Base-by-base conservation (phyloP, 2,888 invertebrate genomes). In the Escarpia spicata region DNA sequence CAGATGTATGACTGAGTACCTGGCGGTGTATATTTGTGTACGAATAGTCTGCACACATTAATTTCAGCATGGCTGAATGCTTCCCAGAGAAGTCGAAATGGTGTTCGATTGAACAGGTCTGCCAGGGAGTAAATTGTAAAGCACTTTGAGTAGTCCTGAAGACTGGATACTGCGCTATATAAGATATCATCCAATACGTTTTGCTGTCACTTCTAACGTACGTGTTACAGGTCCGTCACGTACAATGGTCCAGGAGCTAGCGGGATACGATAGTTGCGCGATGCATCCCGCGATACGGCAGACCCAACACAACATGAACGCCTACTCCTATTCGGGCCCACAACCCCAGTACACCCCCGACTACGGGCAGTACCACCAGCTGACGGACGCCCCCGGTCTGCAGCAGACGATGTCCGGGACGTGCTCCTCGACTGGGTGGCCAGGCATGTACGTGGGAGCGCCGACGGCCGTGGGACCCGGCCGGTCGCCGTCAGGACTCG, bases 211-310 rank as follows among this genome's bases (percentile, higher is more conserved):
- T 1, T 75, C 19, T 75, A 26, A 75, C 75, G 75, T 26, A 19
- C 75, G 26, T 26, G 26, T 75, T 75, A 4, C 75, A 75, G 75
- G 19, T 52, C 75, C 75, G 75, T 75, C 75, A 26, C 75, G 75
- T 75, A 75, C 75, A 75, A 75, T 75, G 75, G 75, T 75, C 75
- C 75, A 75, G 75, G 75, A 75, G 75, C n/a, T 75, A 75, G 75
- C 75, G 75, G 75, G 75, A 26, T 75, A 75, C 75, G 75, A 75
- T 26, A 75, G 75, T 75, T 75, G 75, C 75, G 75, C 75, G 6
- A 75, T 75, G 75, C 75, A 75, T 75, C 75, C 75, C 3, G 75
- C 75, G 75, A 75, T 26, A 26, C 15, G 75, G 19, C 75, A 75
- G 26, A 75, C 75, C 26, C 75, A 3, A 6, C 75, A 75, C 75